phyloP scores from a whole-genome alignment of 2,113 vertebrate genomes.

The Cavia aperea region DNA sequence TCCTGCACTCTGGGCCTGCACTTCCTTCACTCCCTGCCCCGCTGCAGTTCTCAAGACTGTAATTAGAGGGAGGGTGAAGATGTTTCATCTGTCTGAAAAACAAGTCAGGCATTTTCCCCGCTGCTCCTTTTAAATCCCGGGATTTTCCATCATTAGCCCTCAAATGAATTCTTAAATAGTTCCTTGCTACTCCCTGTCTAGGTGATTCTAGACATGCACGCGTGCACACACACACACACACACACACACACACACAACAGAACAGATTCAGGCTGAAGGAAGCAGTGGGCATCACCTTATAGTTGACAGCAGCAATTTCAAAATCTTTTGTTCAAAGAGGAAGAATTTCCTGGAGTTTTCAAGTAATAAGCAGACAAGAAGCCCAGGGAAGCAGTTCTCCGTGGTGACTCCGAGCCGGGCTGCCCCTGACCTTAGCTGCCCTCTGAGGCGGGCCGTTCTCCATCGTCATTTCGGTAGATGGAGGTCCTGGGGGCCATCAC shows the following conservation, averaged over 20 bases:
- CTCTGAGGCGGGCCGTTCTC: conserved; percentile 42
- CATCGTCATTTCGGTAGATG: conserved; percentile 42
- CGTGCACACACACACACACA: neutral
- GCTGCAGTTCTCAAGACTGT: conserved; percentile 17
- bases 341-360: neutral
- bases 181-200: conserved; percentile 60
- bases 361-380: neutral
- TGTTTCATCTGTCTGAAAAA: conserved; percentile 60
- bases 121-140: conserved; percentile 55
- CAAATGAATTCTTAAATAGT: conserved; percentile 60
- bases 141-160: conserved; percentile 68
- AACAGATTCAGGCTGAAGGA: neutral
- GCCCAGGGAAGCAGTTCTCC: neutral
- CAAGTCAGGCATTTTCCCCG: neutral
- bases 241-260: neutral
- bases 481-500: neutral
- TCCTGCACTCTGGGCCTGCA: conserved; percentile 25
- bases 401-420: neutral
- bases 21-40: conserved; percentile 37
- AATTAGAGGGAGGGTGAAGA: conserved; percentile 56
- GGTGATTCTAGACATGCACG: conserved; percentile 12
- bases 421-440: conserved; percentile 29
- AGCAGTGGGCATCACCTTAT: neutral
- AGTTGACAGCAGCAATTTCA: conserved; percentile 28
- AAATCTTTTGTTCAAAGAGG: conserved; percentile 48